Conservation (phyloP, 2,888 invertebrate genomes). For the Philopedon plagiatum region DNA sequence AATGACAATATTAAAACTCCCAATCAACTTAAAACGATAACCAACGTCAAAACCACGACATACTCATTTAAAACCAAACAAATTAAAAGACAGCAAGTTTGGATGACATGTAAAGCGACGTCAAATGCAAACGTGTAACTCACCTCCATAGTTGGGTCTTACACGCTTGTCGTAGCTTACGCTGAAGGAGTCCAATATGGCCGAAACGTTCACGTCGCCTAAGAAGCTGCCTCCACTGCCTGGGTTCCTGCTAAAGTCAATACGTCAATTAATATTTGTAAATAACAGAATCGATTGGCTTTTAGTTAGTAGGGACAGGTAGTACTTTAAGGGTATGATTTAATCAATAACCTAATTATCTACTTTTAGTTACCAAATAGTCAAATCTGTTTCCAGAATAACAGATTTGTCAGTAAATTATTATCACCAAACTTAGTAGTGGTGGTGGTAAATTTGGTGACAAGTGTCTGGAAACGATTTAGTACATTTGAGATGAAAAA, state of each 20-base stretch:
- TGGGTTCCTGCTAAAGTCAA: constrained; percentile 73
- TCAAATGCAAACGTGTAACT: constrained; percentile 64
- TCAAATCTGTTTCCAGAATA: too few species aligned
- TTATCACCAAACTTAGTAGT: too few species aligned
- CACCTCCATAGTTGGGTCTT: constrained; percentile 99
- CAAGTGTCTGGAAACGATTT: too few species aligned
- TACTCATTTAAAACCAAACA: constrained; percentile 6
- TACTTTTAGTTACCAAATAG: too few species aligned
- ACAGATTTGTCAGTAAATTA: too few species aligned
- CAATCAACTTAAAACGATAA: neutral
- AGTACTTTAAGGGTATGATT: too few species aligned
- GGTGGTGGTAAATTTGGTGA: too few species aligned
- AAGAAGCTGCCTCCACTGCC: constrained; percentile 89
- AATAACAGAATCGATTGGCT: too few species aligned
- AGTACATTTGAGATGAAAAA: too few species aligned
- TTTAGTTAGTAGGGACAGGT: too few species aligned
- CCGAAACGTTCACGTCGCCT: constrained; percentile 95
- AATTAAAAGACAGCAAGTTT: neutral
- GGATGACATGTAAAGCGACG: constrained; percentile 37
- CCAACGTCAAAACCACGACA: constrained; percentile 7
- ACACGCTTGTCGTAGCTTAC: constrained; percentile 99
- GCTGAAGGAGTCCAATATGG: constrained; percentile 95
- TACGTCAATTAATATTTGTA: too few species aligned
- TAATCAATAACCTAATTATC: too few species aligned
- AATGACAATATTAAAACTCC: neutral